A percentile compares a stretch with the other conserved stretches of the same genome.
These are phyloP conservation scores for Onchidella celtica DNA, from an alignment of 2,888 invertebrate species.

Conservation along the genomic window DNA sequence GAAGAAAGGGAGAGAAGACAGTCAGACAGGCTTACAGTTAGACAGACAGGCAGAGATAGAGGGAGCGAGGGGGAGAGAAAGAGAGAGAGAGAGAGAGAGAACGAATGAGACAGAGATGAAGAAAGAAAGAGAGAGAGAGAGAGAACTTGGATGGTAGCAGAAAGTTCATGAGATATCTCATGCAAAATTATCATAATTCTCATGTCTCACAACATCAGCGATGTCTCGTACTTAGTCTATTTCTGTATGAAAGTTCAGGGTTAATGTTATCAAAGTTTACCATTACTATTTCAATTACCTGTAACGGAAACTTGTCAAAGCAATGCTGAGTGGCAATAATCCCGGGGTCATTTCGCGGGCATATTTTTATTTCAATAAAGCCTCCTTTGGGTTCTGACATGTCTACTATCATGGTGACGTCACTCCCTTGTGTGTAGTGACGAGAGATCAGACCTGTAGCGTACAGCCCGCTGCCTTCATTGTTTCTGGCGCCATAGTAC, in stretches of 20 bases:
- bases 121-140: no score
- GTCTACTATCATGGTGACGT: slow-evolving; percentile 26
- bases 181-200: no score
- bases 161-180: no score
- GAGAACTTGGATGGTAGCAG: no score
- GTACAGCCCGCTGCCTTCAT: slow-evolving; percentile 15
- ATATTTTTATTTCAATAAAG: slow-evolving; percentile 20
- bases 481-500: slow-evolving; percentile 9
- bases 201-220: no score
- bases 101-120: no score
- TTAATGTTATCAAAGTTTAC: neutral
- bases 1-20: no score
- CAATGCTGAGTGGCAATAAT: neutral
- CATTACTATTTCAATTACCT: neutral
- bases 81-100: no score
- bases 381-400: slow-evolving; percentile 6
- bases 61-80: no score
- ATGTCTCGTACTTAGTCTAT: no score
- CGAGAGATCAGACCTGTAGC: slow-evolving; percentile 15
- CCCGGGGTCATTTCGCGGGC: neutral
- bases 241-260: neutral
- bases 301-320: neutral
- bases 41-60: no score
- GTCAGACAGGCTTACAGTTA: no score
- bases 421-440: slow-evolving; percentile 4